These are phyloP conservation scores for Epinephelus awoara DNA, from an alignment of 2,797 vertebrate species.

Conservation along the genomic window DNA sequence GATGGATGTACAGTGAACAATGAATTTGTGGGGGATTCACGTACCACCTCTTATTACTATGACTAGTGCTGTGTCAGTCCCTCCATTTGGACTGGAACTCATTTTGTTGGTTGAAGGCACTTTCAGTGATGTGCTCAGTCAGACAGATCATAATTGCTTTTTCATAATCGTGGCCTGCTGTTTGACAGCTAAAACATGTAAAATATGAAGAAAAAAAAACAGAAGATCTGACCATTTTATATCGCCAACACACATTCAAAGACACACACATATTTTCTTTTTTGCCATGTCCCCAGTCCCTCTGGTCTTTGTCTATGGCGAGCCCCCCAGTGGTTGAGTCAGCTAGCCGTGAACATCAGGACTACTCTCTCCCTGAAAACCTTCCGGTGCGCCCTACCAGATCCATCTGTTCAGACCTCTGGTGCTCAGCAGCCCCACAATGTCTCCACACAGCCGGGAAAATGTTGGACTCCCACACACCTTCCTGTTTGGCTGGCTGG, in stretches of 20 bases:
- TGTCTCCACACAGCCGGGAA: constrained; percentile 27
- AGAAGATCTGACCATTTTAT: background rate
- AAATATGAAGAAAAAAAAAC: constrained; percentile 18
- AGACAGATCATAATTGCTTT: constrained; percentile 65
- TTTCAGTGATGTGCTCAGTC: constrained; percentile 56
- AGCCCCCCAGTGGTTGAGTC: constrained; percentile 53
- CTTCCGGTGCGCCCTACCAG: constrained; percentile 66
- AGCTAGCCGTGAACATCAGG: constrained; percentile 76
- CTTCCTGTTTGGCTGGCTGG: constrained; percentile 57
- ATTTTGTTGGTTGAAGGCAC: constrained; percentile 39
- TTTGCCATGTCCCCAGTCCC: background rate
- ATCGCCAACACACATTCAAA: constrained; percentile 22
- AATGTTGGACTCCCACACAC: constrained; percentile 44
- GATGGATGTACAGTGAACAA: constrained; percentile 39
- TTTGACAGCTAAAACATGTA: constrained; percentile 42
- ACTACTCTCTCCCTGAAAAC: constrained; percentile 43
- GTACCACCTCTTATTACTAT: constrained; percentile 20
- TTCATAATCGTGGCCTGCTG: constrained; percentile 51
- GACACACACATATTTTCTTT: background rate
- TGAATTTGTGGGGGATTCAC: constrained; percentile 21
- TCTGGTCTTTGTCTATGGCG: constrained; percentile 10
- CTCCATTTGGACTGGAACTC: constrained; percentile 38
- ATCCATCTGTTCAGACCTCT: constrained; percentile 80
- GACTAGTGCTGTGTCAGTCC: constrained; percentile 22
- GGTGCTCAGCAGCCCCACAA: constrained; percentile 43